Evolutionary conservation across 2,888 invertebrate genomes (phyloP), one percentile per base, ranked within the genome.

Genomic region (Taenaris catops): DNA sequence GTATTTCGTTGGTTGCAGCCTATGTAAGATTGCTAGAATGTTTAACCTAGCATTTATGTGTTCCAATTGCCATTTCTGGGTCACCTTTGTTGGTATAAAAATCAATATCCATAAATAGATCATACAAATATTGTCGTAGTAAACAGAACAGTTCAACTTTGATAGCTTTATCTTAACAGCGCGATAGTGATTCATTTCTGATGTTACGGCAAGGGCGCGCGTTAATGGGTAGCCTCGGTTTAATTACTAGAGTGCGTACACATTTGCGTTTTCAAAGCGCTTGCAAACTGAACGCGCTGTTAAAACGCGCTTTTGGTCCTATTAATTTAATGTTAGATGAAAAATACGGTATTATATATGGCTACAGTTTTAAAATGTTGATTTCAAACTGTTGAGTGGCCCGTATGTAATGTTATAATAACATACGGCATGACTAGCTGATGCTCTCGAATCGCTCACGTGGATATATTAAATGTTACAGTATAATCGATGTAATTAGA

Each of bases 171-270:
- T 38, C 38, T 34, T 24, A 18, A 20, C 11, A 18, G 18, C 9
- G 16, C 24, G 16, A 17, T 33, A 25, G 17, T 41, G 34, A 38
- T 16, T 41, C 37, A 34, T 29, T 23, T 25, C 7, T 26, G 28
- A 28, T 37, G 21, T 28, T 29, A 38, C 19, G 18, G 19, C 29
- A 34, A 34, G 24, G 34, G 21, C 29, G 16, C 25, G 23, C 11
- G 10, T 29, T 31, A 31, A 31, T 23, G 16, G 33, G 33, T 16
- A n/a, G 4, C 28, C 23, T 26, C 34, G 41, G 25, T 28, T 7
- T 37, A 10, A 21, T 11, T 18, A 16, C 25, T 20, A 34, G 2
- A 16, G 14, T 4, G 14, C 12, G 5, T 20, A 8, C 20, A 12
- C n/a, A 2, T 0, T 8, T 3, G 28, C 8, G 7, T 8, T 25